Base-by-base conservation (phyloP, 2,888 invertebrate genomes). In the Ectemnius cavifrons region DNA sequence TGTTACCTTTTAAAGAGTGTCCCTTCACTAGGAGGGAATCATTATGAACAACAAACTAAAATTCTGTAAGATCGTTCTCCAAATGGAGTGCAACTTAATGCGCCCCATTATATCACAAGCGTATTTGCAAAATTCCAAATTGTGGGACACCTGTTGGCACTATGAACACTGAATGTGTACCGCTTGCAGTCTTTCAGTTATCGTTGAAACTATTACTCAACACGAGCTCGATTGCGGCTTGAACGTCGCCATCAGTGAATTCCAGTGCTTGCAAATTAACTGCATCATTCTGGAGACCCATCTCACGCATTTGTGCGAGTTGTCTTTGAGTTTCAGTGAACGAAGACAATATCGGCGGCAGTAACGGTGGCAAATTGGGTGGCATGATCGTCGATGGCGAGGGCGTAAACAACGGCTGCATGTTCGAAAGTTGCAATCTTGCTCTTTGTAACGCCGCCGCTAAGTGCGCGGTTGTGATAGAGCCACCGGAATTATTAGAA, bases 221-320 rank as follows among this genome's bases (percentile, higher is more conserved):
- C 23, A 99, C 95, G 66, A 98, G 92, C 90, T 98, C 97, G 70
- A 98, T 95, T 16, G 98, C 98, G 20, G 96, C 96, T 87, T 97
- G 97, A 2, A 98, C 95, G 89, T 98, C 96, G 67, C 98, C 98
- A 81, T 93, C 93, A 62, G 96, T 95, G 67, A 96, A 94, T 78
- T 95, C 94, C 56, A 99, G 92, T 2, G 97, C 98, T 81, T 96
- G 94, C n/a, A 97, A 91, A 89, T 98, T 98, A 65, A 96, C 92
- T 2, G 94, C 93, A 87, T 97, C 97, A 91, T 98, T 95, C 28
- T 94, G 92, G 20, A 99, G 94, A 0, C 98, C 98, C 94, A 98
- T 95, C 89, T 98, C 98, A 80, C 95, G 94, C 96, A 99, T 96
- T 86, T 96, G 96, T 66, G 93, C 93, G 77, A 96, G 91, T 84